Evolutionary conservation across 2,888 invertebrate genomes (phyloP).

Genomic region (Laspeyria flexula): DNA sequence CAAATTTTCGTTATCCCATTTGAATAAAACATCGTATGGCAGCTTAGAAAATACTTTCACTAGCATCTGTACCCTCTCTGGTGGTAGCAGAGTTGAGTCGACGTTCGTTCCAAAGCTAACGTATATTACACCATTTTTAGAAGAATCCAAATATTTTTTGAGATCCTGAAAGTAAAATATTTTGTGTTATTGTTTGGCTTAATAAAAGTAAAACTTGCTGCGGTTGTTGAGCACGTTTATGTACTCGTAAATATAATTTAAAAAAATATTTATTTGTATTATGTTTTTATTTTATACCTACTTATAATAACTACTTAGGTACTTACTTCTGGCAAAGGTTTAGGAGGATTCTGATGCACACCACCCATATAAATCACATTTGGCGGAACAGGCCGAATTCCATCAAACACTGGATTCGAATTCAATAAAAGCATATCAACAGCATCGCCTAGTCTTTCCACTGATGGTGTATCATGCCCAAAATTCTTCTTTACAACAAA

Average conservation of each 20-base stretch:
- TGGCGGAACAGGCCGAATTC: slow-evolving; percentile 51
- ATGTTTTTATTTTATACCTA: too few species aligned
- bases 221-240: too few species aligned
- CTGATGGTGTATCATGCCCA: slow-evolving; percentile 37
- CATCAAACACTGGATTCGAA: slow-evolving; percentile 48
- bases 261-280: too few species aligned
- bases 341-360: slow-evolving; percentile 42
- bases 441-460: slow-evolving; percentile 43
- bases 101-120: slow-evolving; percentile 69
- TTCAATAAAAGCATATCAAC: slow-evolving; percentile 54
- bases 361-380: slow-evolving; percentile 54
- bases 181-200: too few species aligned
- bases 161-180: slow-evolving; percentile 44
- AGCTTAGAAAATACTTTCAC: slow-evolving; percentile 60
- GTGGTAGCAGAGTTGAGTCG: slow-evolving; percentile 50
- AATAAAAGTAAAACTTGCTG: too few species aligned
- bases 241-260: too few species aligned
- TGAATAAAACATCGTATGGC: slow-evolving; percentile 71
- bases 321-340: slow-evolving; percentile 48
- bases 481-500: slow-evolving; percentile 33
- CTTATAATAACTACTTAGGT: too few species aligned
- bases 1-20: slow-evolving; percentile 62
- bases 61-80: slow-evolving; percentile 50
- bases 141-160: slow-evolving; percentile 58
- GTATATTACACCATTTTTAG: slow-evolving; percentile 64